Evolutionary conservation across 2,797 vertebrate genomes (phyloP).

Genomic region (Glyptemys insculpta): DNA sequence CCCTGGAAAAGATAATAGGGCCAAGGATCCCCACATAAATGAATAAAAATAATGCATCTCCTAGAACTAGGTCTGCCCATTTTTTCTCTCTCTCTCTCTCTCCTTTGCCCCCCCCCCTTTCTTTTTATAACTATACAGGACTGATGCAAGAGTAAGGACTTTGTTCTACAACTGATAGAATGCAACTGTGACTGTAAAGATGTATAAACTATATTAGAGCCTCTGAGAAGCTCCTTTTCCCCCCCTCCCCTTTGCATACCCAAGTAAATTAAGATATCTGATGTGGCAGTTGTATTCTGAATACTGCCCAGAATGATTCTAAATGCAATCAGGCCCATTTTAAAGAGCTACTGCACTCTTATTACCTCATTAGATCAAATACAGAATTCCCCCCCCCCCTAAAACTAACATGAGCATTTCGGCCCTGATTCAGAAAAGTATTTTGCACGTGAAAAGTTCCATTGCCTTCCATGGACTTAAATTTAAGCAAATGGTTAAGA

Average conservation of each 20-base stretch:
- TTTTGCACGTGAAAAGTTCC: not conserved
- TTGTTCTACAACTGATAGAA: not conserved
- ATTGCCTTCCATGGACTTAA: rapidly evolving
- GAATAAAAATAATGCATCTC: not conserved
- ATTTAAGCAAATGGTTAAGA: not conserved
- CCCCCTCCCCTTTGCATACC: not conserved
- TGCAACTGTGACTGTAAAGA: not conserved
- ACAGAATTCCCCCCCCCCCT: not conserved
- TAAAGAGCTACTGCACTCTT: not conserved
- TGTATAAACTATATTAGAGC: not conserved
- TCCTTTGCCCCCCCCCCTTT: too few species aligned
- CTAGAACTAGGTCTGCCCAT: not conserved
- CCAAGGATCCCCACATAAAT: not conserved
- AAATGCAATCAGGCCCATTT: not conserved
- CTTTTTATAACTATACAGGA: too few species aligned
- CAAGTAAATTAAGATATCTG: not conserved
- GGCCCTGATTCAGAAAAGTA: not conserved
- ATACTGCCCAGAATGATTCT: not conserved
- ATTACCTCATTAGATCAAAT: not conserved
- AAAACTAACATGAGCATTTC: not conserved
- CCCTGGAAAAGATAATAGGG: not conserved
- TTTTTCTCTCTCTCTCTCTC: not conserved
- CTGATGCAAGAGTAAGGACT: too few species aligned
- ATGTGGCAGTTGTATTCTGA: not conserved
- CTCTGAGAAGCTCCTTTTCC: not conserved